These are phyloP conservation scores for Cheilosia scutellata DNA, from an alignment of 2,888 invertebrate species.

Conservation along the genomic window DNA sequence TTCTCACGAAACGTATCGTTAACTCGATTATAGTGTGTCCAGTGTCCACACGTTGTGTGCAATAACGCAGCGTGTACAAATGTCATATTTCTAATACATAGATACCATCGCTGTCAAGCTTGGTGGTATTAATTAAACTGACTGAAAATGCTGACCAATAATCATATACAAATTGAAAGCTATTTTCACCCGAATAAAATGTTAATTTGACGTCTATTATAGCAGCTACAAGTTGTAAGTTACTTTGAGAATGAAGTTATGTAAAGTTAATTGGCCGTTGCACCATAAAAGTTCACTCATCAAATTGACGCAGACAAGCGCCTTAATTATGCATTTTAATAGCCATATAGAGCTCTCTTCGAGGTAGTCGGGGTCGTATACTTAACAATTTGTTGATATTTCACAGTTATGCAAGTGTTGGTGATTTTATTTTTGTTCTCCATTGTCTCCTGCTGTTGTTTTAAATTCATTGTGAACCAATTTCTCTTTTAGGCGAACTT, in stretches of 20 bases:
- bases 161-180: too few relatives aligned
- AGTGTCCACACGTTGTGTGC: not conserved
- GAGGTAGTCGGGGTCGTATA: conserved; percentile 1
- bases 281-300: conserved; percentile 33
- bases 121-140: too few relatives aligned
- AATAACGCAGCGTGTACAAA: too few relatives aligned
- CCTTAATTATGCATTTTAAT: conserved; percentile 50
- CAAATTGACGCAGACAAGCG: conserved; percentile 1
- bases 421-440: conserved; percentile 4
- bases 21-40: conserved; percentile 1
- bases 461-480: conserved; percentile 28
- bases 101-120: too few relatives aligned
- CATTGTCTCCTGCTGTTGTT: not conserved
- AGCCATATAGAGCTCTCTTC: not conserved
- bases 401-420: conserved; percentile 36
- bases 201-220: too few relatives aligned
- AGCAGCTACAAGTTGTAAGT: not conserved
- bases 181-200: too few relatives aligned
- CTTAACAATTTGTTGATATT: conserved; percentile 28
- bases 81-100: too few relatives aligned
- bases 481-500: conserved; percentile 59
- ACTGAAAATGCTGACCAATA: too few relatives aligned
- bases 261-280: conserved; percentile 36
- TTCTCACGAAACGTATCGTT: conserved; percentile 2
- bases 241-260: conserved; percentile 22